Evolutionary conservation across 1,140 invertebrate species (phyloP).

Genomic region (Drosophila bocki): DNA sequence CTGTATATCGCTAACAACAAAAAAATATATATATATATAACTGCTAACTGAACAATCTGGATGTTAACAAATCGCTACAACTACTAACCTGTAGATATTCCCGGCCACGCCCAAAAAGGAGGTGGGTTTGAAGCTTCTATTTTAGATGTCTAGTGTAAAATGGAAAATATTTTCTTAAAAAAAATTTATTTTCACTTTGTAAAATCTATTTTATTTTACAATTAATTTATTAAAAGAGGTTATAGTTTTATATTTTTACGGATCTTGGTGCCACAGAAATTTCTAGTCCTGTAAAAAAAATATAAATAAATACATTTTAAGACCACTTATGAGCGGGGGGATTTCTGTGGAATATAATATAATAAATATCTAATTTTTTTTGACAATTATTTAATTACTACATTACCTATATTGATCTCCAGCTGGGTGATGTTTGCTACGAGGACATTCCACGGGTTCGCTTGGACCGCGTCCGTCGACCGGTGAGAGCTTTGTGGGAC

Average conservation of each 20-base stretch:
- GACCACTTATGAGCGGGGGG: not conserved
- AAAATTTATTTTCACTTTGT: too few relatives aligned
- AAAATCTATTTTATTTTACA: not conserved
- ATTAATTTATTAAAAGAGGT: not conserved
- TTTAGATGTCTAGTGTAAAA: conserved; percentile 26
- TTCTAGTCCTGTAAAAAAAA: too few relatives aligned
- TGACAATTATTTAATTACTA: not conserved
- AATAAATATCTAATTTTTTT: not conserved
- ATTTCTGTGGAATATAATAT: not conserved
- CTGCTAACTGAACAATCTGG: conserved; percentile 14
- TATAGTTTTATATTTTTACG: not conserved
- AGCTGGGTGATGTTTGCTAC: conserved; percentile 83
- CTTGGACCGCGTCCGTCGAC: conserved; percentile 78
- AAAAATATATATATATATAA: conserved; percentile 11
- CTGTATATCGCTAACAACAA: conserved; percentile 49
- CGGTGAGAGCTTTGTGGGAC: conserved; percentile 78
- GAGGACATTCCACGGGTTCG: conserved; percentile 83
- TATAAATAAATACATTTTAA: not conserved
- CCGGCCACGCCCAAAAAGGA: conserved; percentile 84
- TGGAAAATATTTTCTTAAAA: not conserved
- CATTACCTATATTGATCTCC: not conserved
- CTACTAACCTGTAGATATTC: conserved; percentile 80
- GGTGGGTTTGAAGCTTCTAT: conserved; percentile 50
- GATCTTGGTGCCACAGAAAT: not conserved
- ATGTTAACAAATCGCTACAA: conserved; percentile 33